These are phyloP conservation scores for Drosophila paulistorum DNA, from an alignment of 1,140 invertebrate genomes.

Conservation along the genomic window DNA sequence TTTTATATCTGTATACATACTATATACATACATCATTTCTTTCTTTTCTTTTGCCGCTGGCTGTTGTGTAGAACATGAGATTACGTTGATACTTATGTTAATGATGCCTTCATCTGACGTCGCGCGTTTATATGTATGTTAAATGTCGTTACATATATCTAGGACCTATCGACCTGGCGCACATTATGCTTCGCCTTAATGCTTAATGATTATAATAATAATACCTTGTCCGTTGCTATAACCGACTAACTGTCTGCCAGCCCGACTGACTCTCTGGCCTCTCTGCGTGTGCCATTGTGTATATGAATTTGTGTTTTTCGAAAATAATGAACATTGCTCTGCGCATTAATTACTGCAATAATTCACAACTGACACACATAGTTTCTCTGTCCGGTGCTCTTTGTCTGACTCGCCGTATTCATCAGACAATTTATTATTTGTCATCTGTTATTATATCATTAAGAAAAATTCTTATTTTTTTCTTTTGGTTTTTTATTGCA, in stretches of 20 bases:
- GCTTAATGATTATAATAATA: slow-evolving; percentile 60
- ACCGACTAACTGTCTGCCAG: neutral
- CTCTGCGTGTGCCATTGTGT: slow-evolving; percentile 9
- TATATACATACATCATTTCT: neutral
- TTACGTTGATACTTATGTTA: slow-evolving; percentile 69
- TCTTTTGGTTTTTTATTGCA: slow-evolving; percentile 57
- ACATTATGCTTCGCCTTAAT: slow-evolving; percentile 34
- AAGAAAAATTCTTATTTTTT: slow-evolving; percentile 32
- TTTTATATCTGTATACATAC: neutral
- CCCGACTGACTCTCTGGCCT: neutral
- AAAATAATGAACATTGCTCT: slow-evolving; percentile 73
- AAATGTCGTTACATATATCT: slow-evolving; percentile 24
- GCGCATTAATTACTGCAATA: slow-evolving; percentile 77
- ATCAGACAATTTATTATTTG: slow-evolving; percentile 75
- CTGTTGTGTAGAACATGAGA: slow-evolving; percentile 54
- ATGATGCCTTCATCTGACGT: slow-evolving; percentile 50
- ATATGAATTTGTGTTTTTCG: slow-evolving; percentile 10
- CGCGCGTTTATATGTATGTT: slow-evolving; percentile 9
- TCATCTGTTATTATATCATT: slow-evolving; percentile 81
- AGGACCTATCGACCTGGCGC: slow-evolving; percentile 34
- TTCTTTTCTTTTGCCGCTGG: slow-evolving; percentile 5
- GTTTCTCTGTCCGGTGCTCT: slow-evolving; percentile 38
- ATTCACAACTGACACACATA: slow-evolving; percentile 57
- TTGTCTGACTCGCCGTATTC: slow-evolving; percentile 50
- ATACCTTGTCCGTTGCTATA: slow-evolving; percentile 37